These are phyloP conservation scores for Ectemnius continuus DNA, from an alignment of 2,888 invertebrate genomes.

Conservation along the genomic window DNA sequence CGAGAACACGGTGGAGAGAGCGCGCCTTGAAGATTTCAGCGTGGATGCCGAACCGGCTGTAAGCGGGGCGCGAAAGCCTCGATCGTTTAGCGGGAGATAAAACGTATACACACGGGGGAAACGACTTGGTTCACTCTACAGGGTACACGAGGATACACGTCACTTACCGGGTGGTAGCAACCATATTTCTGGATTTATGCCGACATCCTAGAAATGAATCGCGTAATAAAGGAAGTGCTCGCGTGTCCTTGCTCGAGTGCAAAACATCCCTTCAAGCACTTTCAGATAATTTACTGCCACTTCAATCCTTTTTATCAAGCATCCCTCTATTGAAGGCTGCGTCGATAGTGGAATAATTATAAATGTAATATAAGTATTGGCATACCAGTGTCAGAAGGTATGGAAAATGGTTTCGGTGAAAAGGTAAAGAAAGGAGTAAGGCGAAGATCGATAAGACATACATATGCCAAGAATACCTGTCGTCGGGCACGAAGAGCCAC, in stretches of 20 bases:
- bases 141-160: conserved; percentile 29
- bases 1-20: not conserved
- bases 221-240: conserved; percentile 49
- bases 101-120: conserved; percentile 41
- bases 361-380: not conserved
- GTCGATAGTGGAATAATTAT: not conserved
- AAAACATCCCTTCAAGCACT: conserved; percentile 22
- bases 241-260: conserved; percentile 26
- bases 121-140: conserved; percentile 37
- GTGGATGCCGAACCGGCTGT: conserved; percentile 7
- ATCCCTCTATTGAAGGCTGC: not conserved
- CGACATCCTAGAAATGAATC: conserved; percentile 54
- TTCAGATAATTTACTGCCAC: conserved; percentile 27
- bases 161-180: conserved; percentile 45
- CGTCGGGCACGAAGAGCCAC: conserved; percentile 7
- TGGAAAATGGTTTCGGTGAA: conserved; percentile 29
- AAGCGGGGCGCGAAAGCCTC: conserved; percentile 18
- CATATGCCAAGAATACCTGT: conserved; percentile 29
- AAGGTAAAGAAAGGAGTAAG: conserved; percentile 33
- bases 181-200: conserved; percentile 60
- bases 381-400: conserved; percentile 4
- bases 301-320: conserved; percentile 4
- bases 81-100: conserved; percentile 51
- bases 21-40: not conserved
- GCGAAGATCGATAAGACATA: conserved; percentile 38